A percentile compares a stretch with the other conserved stretches of the same genome.
phyloP scores from a whole-genome alignment of 2,888 invertebrate species.

The Amblyjoppa fuscipennis region DNA sequence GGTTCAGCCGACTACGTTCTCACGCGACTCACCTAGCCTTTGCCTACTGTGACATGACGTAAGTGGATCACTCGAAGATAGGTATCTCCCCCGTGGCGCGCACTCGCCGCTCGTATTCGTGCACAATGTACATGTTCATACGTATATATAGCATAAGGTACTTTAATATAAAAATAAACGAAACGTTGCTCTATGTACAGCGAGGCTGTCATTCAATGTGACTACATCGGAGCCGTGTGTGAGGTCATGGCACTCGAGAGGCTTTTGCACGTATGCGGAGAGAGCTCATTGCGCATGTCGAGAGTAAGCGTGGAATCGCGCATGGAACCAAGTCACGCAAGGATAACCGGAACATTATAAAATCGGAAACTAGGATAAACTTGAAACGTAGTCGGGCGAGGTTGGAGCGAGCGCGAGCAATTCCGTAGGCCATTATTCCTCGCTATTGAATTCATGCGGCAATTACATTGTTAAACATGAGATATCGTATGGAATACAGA shows the following conservation, averaged over 20 bases:
- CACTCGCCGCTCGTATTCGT: slow-evolving; percentile 1
- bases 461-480: slow-evolving; percentile 53
- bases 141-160: background rate
- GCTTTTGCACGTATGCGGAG: background rate
- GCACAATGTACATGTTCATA: background rate
- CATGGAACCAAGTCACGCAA: slow-evolving; percentile 18
- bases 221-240: slow-evolving; percentile 11
- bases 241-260: slow-evolving; percentile 37
- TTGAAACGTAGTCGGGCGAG: background rate
- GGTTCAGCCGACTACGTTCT: slow-evolving; percentile 65
- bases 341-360: slow-evolving; percentile 41
- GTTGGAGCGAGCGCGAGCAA: slow-evolving; percentile 27
- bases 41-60: slow-evolving; percentile 56
- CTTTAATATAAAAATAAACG: background rate
- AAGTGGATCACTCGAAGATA: slow-evolving; percentile 66
- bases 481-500: slow-evolving; percentile 17
- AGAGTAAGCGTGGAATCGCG: background rate
- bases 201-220: background rate
- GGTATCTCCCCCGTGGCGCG: slow-evolving; percentile 38
- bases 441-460: slow-evolving; percentile 38
- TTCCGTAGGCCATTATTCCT: slow-evolving; percentile 34
- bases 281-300: background rate
- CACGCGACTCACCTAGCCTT: slow-evolving; percentile 61
- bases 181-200: background rate
- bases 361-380: slow-evolving; percentile 46